Evolutionary conservation across 2,888 invertebrate species (phyloP).

Genomic region (Amaurobius ferox): DNA sequence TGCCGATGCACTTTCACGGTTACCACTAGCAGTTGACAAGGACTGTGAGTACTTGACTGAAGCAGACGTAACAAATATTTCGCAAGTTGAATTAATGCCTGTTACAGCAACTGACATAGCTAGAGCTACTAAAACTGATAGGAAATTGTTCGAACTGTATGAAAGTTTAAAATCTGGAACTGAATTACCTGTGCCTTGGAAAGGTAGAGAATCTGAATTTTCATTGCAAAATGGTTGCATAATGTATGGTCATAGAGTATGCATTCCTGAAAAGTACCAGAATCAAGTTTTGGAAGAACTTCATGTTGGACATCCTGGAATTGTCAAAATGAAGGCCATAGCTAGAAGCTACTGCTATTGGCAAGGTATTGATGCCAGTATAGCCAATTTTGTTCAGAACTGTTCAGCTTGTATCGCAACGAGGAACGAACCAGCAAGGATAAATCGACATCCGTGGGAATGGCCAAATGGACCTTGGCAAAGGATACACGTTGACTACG

Average conservation of each 20-base stretch:
- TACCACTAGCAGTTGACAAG: too few species aligned
- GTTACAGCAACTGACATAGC: too few species aligned
- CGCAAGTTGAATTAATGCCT: too few species aligned
- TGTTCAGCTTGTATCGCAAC: constrained; percentile 37
- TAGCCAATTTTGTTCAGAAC: constrained; percentile 42
- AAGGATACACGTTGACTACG: constrained; percentile 43
- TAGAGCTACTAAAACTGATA: too few species aligned
- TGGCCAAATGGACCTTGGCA: constrained; percentile 43
- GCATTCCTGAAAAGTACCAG: constrained; percentile 52
- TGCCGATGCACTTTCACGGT: too few species aligned
- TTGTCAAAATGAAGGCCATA: constrained; percentile 47
- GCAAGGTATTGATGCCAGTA: constrained; percentile 42
- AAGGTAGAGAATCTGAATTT: constrained; percentile 53
- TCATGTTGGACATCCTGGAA: constrained; percentile 45
- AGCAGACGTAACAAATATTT: too few species aligned
- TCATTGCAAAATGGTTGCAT: constrained; percentile 53
- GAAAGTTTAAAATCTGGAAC: constrained; percentile 46
- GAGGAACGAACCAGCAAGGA: constrained; percentile 39
- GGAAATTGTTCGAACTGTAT: constrained; percentile 42
- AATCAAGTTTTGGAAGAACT: constrained; percentile 57
- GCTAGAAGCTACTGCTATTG: constrained; percentile 45
- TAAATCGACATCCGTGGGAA: constrained; percentile 42
- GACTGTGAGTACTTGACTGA: too few species aligned
- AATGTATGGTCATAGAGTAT: constrained; percentile 53
- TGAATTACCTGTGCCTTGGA: constrained; percentile 47